Evolutionary conservation across 2,888 invertebrate genomes (phyloP).

Genomic region (Altica lythri): DNA sequence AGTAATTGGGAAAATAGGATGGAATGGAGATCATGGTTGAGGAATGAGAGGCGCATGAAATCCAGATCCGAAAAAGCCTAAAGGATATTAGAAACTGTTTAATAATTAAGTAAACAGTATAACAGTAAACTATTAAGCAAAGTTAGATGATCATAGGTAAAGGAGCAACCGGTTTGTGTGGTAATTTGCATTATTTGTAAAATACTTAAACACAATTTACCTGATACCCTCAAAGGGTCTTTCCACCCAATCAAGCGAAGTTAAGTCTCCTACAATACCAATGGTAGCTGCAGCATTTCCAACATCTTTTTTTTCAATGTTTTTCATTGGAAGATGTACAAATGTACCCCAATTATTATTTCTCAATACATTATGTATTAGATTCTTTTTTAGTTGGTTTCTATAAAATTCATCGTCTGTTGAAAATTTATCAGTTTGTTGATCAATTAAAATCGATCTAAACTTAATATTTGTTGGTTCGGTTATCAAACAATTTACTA

Average conservation of each 20-base stretch:
- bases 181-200: background rate
- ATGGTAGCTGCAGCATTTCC: slow-evolving; percentile 58
- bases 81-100: too few relatives aligned
- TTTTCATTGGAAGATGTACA: slow-evolving; percentile 34
- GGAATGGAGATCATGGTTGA: too few relatives aligned
- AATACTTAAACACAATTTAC: slow-evolving; percentile 24
- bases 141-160: too few relatives aligned
- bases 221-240: slow-evolving; percentile 54
- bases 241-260: slow-evolving; percentile 79
- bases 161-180: too few relatives aligned
- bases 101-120: too few relatives aligned
- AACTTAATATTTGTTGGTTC: slow-evolving; percentile 33
- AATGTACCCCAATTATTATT: slow-evolving; percentile 43
- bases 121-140: too few relatives aligned
- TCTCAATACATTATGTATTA: slow-evolving; percentile 40
- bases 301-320: slow-evolving; percentile 24
- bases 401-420: slow-evolving; percentile 35
- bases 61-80: too few relatives aligned
- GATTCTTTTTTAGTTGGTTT: slow-evolving; percentile 39
- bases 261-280: slow-evolving; percentile 70
- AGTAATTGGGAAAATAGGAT: too few relatives aligned
- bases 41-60: too few relatives aligned
- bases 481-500: slow-evolving; percentile 37
- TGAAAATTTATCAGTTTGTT: slow-evolving; percentile 34
- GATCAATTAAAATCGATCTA: slow-evolving; percentile 37